Base-by-base conservation (phyloP, 2,797 vertebrate species). In the Corythornis leucogaster region DNA sequence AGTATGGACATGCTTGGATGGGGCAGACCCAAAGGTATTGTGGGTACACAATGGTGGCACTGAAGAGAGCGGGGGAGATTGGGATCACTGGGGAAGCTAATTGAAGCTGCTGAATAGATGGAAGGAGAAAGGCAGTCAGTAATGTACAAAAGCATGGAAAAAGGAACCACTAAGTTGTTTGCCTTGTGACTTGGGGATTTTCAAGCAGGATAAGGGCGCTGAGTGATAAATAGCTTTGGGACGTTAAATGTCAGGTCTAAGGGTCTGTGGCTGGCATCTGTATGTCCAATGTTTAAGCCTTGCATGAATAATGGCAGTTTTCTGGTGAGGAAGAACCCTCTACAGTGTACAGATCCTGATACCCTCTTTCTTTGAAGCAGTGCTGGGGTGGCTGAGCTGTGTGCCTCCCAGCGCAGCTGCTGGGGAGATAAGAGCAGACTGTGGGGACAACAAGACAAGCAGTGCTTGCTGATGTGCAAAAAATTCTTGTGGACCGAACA, bases 41-140 rank as follows among this genome's bases (percentile, higher is more conserved):
- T 90, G 90, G 91, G 95, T 82, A 28, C 90, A 97, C 96, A 97
- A 92, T 95, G 94, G 94, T 94, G 89, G 85, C 80, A 75, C 89
- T 83, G 95, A 95, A 93, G 89, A 87, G 81, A 90, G 67, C 2
- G 1, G 70, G 68, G 3, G 78, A 92, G 93, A 46, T 20, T 82
- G 94, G 92, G 95, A 84, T 94, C 2, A 2, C 81, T 82, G 88
- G 93, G 96, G 94, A 93, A 94, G 84, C 92, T 81, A 87, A 94
- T 42, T 96, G 95, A 96, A 42, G 68, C 63, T 18, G 76, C 31
- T 96, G 95, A 97, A 97, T 95, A 89, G 92, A 16, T 0, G 2
- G 85, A 76, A 80, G 90, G 92, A 96, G 92, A 96, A 94, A 92
- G 66, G 90, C 94, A 93, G 89, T 73, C 92, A 94, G 74, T 64